Conservation (phyloP, 2,113 vertebrate genomes). For the Plotosus lineatus region DNA sequence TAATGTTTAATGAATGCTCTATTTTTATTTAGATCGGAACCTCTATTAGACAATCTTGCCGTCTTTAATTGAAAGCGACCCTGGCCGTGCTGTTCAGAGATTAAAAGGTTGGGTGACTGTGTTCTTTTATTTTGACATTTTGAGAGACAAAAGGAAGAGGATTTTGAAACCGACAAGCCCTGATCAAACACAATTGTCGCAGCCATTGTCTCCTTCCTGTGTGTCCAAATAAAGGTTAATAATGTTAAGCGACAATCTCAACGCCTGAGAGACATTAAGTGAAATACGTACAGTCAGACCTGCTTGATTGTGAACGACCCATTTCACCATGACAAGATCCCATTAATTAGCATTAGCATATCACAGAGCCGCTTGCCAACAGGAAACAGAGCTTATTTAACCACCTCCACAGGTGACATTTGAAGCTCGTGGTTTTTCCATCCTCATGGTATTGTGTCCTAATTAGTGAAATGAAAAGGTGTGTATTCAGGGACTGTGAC, state of each 20-base stretch:
- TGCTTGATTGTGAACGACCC: constrained; percentile 46
- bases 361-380: constrained; percentile 36
- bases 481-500: constrained; percentile 41
- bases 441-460: constrained; percentile 58
- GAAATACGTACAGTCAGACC: constrained; percentile 46
- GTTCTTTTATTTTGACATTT: constrained; percentile 45
- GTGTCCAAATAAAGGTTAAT: constrained; percentile 55
- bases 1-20: not conserved
- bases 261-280: constrained; percentile 49
- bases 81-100: not conserved
- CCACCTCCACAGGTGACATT: constrained; percentile 54
- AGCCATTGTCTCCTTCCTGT: constrained; percentile 44
- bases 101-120: constrained; percentile 13
- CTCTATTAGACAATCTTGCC: not conserved
- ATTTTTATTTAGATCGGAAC: no score
- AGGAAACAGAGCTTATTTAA: constrained; percentile 49
- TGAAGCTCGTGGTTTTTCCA: constrained; percentile 50
- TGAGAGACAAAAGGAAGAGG: constrained; percentile 35
- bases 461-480: constrained; percentile 61
- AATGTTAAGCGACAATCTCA: constrained; percentile 52
- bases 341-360: constrained; percentile 55
- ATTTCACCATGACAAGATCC: constrained; percentile 46
- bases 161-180: constrained; percentile 31
- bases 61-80: not conserved
- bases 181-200: constrained; percentile 51